Conservation (phyloP, 2,113 vertebrate genomes). For the Nicator chloris region DNA sequence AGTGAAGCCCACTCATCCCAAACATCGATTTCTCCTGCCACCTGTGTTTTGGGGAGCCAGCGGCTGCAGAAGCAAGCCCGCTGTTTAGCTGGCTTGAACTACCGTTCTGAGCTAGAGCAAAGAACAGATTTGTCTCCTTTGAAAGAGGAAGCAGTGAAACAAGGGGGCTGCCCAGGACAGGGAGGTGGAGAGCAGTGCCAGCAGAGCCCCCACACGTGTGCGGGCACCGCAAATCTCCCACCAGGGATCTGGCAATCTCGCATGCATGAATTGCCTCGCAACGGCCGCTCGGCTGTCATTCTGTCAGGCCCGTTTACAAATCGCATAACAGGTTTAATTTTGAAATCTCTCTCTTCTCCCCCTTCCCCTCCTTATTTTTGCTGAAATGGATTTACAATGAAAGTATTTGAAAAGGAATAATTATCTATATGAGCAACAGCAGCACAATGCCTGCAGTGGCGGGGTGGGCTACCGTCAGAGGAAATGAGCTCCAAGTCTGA, state of each 20-base stretch:
- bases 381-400: constrained; percentile 37
- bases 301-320: constrained; percentile 46
- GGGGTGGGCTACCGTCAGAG: not conserved
- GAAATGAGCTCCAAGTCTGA: not conserved
- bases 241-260: constrained; percentile 29
- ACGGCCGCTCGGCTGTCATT: constrained; percentile 11
- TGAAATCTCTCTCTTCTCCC: not conserved
- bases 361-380: not conserved
- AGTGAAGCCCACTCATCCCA: not conserved
- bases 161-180: not conserved
- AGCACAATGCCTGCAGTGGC: not conserved
- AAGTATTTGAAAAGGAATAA: constrained; percentile 36
- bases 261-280: constrained; percentile 9
- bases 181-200: not conserved
- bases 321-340: constrained; percentile 7
- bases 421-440: constrained; percentile 15
- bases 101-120: not conserved
- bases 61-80: not conserved
- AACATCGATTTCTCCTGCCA: not conserved
- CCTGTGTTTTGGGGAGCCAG: not conserved
- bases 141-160: not conserved
- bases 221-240: not conserved
- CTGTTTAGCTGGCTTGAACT: not conserved
- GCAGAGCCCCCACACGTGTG: not conserved
- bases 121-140: not conserved